Conservation (phyloP, 1,140 invertebrate species). For the Eumeta japonica region DNA sequence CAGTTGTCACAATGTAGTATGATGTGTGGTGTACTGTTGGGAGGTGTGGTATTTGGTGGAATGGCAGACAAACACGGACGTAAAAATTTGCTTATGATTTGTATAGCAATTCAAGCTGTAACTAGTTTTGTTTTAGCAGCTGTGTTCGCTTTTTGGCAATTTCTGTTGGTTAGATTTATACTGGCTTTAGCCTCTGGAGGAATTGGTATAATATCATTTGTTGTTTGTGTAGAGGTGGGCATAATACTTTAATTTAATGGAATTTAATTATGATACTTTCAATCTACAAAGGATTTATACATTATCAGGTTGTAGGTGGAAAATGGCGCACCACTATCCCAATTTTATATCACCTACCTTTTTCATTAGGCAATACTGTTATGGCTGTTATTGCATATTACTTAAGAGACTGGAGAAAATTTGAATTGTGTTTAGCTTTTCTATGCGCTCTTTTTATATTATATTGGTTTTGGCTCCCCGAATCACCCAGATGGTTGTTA, state of each 20-base stretch:
- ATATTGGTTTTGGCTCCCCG: slow-evolving; percentile 72
- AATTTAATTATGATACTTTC: neutral
- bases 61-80: slow-evolving; percentile 68
- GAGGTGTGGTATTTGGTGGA: slow-evolving; percentile 68
- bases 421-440: slow-evolving; percentile 70
- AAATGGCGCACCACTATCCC: slow-evolving; percentile 68
- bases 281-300: too few species aligned
- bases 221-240: slow-evolving; percentile 49
- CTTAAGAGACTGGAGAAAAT: slow-evolving; percentile 69
- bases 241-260: slow-evolving; percentile 2
- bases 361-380: slow-evolving; percentile 64
- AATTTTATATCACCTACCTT: slow-evolving; percentile 69
- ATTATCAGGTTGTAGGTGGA: slow-evolving; percentile 50
- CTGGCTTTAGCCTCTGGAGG: slow-evolving; percentile 67
- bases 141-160: slow-evolving; percentile 64
- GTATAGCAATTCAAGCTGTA: slow-evolving; percentile 63
- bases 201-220: slow-evolving; percentile 46
- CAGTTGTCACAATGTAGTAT: slow-evolving; percentile 69
- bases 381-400: slow-evolving; percentile 64
- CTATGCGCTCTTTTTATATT: slow-evolving; percentile 66
- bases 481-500: slow-evolving; percentile 79
- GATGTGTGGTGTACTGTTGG: slow-evolving; percentile 72
- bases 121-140: slow-evolving; percentile 62
- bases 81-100: slow-evolving; percentile 60
- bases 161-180: slow-evolving; percentile 69